A percentile compares a stretch with the other conserved stretches of the same genome.
Conservation (phyloP, 2,797 vertebrate species). For the Varecia variegata region DNA sequence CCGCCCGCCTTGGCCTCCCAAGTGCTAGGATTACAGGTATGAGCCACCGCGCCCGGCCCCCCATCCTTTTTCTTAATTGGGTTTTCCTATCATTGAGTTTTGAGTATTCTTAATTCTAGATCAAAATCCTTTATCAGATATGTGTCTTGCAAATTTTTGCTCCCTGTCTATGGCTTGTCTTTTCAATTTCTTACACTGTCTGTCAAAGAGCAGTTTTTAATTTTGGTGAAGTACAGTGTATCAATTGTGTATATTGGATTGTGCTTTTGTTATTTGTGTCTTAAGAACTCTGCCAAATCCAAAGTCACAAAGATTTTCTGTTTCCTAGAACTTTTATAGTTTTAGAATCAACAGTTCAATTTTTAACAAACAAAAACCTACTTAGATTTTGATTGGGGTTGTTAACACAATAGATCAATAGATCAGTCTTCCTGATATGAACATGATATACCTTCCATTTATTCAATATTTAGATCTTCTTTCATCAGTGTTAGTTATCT, state of each 20-base stretch:
- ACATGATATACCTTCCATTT: neutral
- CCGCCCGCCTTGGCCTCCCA: too few relatives aligned
- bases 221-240: neutral
- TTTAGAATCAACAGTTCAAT: neutral
- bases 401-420: neutral
- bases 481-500: too few relatives aligned
- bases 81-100: neutral
- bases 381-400: neutral
- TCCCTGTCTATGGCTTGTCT: too few relatives aligned
- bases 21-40: too few relatives aligned
- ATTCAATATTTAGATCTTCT: neutral
- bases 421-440: neutral
- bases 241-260: neutral
- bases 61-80: neutral
- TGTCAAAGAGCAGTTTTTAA: neutral
- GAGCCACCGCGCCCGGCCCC: too few relatives aligned
- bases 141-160: neutral
- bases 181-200: too few relatives aligned
- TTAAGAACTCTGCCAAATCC: neutral
- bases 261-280: neutral
- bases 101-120: neutral
- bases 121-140: neutral
- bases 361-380: neutral
- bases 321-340: neutral
- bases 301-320: neutral